A percentile compares a stretch with the other conserved stretches of the same genome.
Evolutionary conservation across 2,113 vertebrate species (phyloP).

Genomic region (Sinosuthora webbiana): DNA sequence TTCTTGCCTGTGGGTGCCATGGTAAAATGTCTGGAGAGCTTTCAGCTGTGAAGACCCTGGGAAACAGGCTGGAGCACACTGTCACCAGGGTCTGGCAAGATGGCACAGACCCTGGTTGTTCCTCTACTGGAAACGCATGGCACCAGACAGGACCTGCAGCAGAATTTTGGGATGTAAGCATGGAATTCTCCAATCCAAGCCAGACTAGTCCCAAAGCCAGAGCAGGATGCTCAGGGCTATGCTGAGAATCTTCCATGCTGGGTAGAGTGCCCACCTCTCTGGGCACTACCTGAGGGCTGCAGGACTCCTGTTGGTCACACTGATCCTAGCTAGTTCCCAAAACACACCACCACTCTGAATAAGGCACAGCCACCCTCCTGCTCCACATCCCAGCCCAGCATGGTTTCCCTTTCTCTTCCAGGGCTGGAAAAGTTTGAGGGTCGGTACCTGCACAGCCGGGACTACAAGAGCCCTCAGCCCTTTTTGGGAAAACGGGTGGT

Average conservation of each 20-base stretch:
- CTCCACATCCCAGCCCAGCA: not conserved
- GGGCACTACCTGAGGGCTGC: not conserved
- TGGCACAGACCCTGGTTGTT: not conserved
- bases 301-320: not conserved
- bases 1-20: not conserved
- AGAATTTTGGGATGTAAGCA: not conserved
- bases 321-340: not conserved
- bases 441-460: conserved; percentile 77
- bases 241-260: not conserved
- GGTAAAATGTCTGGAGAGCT: not conserved
- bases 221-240: not conserved
- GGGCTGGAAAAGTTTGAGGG: conserved; percentile 81
- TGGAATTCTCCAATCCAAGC: not conserved
- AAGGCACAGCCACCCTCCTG: not conserved
- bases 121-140: fast-evolving
- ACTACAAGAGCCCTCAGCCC: conserved; percentile 76
- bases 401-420: conserved; percentile 18
- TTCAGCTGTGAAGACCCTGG: not conserved
- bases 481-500: conserved; percentile 78
- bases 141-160: not conserved
- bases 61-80: not conserved
- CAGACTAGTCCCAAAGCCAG: not conserved
- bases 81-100: fast-evolving
- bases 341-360: not conserved
- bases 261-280: not conserved